Evolutionary conservation across 1,140 invertebrate species (phyloP).

Genomic region (Brachionus plicatilis): DNA sequence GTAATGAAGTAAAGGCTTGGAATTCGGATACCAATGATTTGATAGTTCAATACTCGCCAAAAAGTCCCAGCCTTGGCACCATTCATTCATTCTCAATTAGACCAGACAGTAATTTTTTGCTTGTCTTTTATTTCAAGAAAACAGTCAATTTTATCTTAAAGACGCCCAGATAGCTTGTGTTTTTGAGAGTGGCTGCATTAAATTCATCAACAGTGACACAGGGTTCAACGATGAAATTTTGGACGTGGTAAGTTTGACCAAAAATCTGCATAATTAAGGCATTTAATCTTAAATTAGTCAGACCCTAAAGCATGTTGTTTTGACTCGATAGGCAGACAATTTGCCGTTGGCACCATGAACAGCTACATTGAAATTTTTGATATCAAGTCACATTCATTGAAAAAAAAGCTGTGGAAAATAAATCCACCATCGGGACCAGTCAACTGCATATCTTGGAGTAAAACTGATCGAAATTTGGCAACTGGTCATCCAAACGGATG

Average conservation of each 20-base stretch:
- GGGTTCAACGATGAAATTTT: background rate
- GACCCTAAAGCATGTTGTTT: background rate
- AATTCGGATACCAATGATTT: background rate
- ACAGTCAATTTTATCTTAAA: background rate
- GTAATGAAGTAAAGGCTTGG: constrained; percentile 30
- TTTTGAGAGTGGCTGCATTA: background rate
- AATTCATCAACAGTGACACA: background rate
- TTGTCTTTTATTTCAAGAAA: background rate
- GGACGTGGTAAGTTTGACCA: background rate
- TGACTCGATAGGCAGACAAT: background rate
- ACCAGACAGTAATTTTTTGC: background rate
- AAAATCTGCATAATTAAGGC: background rate
- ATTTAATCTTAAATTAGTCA: background rate
- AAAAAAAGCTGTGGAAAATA: constrained; percentile 19
- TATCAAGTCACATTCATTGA: background rate
- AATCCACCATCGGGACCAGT: background rate
- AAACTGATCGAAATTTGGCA: background rate
- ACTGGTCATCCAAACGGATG: background rate
- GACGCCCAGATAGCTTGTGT: background rate
- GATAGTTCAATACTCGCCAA: background rate
- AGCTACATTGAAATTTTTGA: constrained; percentile 7
- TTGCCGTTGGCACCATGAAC: constrained; percentile 22
- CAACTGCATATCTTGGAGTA: constrained; percentile 12
- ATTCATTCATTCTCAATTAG: constrained; percentile 18
- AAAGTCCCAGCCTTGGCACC: background rate